Percentiles rank a stretch among this genome's conserved stretches.
Conservation (phyloP, 2,888 invertebrate species). For the Vandiemenella viatica region DNA sequence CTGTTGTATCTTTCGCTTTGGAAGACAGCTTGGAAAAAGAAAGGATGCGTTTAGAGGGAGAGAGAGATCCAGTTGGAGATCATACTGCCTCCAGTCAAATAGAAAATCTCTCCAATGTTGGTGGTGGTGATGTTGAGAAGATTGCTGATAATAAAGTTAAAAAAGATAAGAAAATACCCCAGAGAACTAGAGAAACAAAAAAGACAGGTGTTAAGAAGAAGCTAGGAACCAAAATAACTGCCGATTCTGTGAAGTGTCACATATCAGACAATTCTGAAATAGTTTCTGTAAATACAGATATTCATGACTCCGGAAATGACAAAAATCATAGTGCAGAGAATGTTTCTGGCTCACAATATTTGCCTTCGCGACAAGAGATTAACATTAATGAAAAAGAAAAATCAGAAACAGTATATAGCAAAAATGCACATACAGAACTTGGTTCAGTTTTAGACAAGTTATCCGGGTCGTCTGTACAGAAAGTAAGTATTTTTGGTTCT, state of each 20-base stretch:
- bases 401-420: no score
- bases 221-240: background rate
- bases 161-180: background rate
- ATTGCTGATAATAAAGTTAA: background rate
- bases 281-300: background rate
- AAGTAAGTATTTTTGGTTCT: no score
- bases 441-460: no score
- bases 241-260: background rate
- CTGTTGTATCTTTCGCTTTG: background rate
- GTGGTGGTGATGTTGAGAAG: background rate
- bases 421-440: no score
- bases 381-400: no score
- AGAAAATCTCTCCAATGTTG: background rate
- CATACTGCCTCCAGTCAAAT: background rate
- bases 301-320: background rate
- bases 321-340: no score
- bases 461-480: no score
- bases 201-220: background rate
- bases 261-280: background rate
- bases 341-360: no score
- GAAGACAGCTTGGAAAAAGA: no score
- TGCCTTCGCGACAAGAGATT: no score
- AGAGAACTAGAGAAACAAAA: conserved; percentile 9
- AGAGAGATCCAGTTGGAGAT: background rate
- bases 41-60: background rate